A percentile compares a stretch with the other conserved stretches of the same genome.
These are phyloP conservation scores for Meta bourneti DNA, from an alignment of 2,888 invertebrate species.

Conservation along the genomic window DNA sequence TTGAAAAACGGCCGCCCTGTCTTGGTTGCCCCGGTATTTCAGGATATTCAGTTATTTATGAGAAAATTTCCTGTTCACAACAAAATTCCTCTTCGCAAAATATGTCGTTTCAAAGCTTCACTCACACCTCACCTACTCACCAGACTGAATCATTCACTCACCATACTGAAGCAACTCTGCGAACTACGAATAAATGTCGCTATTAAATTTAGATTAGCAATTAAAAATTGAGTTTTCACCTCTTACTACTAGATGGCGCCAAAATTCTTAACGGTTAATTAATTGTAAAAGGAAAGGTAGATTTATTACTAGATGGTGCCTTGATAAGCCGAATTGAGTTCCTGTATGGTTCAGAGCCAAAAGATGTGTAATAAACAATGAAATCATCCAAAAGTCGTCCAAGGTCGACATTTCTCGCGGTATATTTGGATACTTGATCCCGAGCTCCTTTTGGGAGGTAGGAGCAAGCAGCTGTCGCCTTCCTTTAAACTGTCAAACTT, in stretches of 20 bases:
- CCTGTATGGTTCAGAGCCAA: conserved; percentile 29
- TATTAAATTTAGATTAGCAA: background rate
- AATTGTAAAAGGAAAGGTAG: too few relatives aligned
- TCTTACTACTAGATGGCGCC: conserved; percentile 40
- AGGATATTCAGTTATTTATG: too few relatives aligned
- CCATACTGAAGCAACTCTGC: too few relatives aligned
- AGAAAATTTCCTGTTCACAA: too few relatives aligned
- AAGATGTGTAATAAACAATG: conserved; percentile 56
- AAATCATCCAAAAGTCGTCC: conserved; percentile 59
- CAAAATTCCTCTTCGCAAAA: too few relatives aligned
- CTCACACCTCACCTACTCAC: too few relatives aligned
- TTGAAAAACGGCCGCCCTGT: too few relatives aligned
- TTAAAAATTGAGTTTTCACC: background rate
- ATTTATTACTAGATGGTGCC: background rate
- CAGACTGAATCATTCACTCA: too few relatives aligned
- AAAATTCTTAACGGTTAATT: background rate
- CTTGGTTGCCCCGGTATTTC: too few relatives aligned
- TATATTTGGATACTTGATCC: conserved; percentile 65
- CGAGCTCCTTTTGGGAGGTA: conserved; percentile 57
- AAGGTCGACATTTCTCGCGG: conserved; percentile 38
- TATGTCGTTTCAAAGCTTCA: too few relatives aligned
- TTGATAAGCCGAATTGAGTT: background rate
- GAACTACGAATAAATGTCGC: background rate
- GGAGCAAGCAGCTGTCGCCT: conserved; percentile 44
- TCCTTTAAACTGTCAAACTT: conserved; percentile 55